phyloP scores from a whole-genome alignment of 2,888 invertebrate genomes.

The Theretra japonica region DNA sequence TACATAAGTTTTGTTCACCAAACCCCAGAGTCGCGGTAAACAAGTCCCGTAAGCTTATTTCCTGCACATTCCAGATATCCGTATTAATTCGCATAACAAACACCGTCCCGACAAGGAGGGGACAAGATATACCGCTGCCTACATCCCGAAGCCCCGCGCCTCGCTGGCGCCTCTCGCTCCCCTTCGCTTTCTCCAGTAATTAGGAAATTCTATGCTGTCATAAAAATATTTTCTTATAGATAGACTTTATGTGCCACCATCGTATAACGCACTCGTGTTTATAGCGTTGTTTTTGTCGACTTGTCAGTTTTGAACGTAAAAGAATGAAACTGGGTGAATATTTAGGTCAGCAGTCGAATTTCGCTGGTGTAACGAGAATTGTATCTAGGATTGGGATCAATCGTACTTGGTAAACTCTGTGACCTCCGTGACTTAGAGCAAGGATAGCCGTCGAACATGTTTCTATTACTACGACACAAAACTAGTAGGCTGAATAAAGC shows the following conservation, averaged over 20 bases:
- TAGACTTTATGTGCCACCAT: background rate
- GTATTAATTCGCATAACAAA: slow-evolving; percentile 25
- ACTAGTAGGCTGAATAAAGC: too few relatives aligned
- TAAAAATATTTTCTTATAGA: slow-evolving; percentile 9
- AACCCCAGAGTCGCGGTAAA: background rate
- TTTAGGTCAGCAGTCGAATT: too few relatives aligned
- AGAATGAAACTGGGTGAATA: background rate
- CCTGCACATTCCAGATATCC: background rate
- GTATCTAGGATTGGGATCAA: background rate
- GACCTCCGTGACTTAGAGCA: too few relatives aligned
- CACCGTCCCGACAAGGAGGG: slow-evolving; percentile 4
- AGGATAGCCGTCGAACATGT: too few relatives aligned
- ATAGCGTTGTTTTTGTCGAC: slow-evolving; percentile 5
- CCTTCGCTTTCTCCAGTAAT: slow-evolving; percentile 18
- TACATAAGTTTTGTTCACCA: too few relatives aligned
- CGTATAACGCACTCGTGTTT: background rate
- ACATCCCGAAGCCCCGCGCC: slow-evolving; percentile 11
- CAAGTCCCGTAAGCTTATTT: slow-evolving; percentile 1
- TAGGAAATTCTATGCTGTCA: slow-evolving; percentile 20
- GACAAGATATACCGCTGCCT: slow-evolving; percentile 21
- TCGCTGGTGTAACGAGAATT: background rate
- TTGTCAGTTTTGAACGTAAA: background rate
- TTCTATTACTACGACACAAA: too few relatives aligned
- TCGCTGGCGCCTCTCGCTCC: slow-evolving; percentile 9
- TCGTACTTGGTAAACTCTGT: too few relatives aligned